Conservation (phyloP, 2,113 vertebrate genomes). For the Dicentrarchus labrax region DNA sequence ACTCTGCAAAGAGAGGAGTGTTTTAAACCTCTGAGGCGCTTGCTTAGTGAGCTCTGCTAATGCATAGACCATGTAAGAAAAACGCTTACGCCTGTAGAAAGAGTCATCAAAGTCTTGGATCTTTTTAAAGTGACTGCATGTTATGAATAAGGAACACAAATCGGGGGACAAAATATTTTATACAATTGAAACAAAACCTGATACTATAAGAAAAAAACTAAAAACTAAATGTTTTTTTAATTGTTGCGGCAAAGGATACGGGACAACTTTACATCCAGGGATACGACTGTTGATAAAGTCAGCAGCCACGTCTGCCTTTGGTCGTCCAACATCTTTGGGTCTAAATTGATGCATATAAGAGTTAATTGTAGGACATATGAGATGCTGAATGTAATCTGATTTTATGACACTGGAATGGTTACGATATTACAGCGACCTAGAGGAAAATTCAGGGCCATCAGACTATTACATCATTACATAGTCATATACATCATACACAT, state of each 20-base stretch:
- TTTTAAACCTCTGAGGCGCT: background rate
- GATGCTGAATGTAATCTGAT: constrained; percentile 1
- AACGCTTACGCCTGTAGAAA: constrained; percentile 93
- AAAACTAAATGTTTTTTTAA: background rate
- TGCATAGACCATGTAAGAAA: background rate
- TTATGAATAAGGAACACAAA: constrained; percentile 79
- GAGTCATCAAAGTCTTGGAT: constrained; percentile 96
- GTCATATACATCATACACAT: no score
- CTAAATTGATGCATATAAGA: constrained; percentile 71
- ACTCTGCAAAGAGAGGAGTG: constrained; percentile 82
- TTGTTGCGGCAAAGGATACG: constrained; percentile 88
- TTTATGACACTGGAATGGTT: background rate
- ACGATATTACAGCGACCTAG: background rate
- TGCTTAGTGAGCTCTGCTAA: background rate
- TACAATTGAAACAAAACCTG: background rate
- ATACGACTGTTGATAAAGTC: constrained; percentile 93
- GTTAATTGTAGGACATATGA: background rate
- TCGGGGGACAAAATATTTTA: background rate
- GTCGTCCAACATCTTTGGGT: constrained; percentile 93
- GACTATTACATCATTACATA: background rate
- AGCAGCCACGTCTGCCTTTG: constrained; percentile 97
- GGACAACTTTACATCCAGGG: constrained; percentile 91
- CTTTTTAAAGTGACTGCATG: constrained; percentile 93
- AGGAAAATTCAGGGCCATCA: background rate
- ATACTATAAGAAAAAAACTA: background rate